Conservation (phyloP, 2,113 vertebrate species). For the Perca fluviatilis region DNA sequence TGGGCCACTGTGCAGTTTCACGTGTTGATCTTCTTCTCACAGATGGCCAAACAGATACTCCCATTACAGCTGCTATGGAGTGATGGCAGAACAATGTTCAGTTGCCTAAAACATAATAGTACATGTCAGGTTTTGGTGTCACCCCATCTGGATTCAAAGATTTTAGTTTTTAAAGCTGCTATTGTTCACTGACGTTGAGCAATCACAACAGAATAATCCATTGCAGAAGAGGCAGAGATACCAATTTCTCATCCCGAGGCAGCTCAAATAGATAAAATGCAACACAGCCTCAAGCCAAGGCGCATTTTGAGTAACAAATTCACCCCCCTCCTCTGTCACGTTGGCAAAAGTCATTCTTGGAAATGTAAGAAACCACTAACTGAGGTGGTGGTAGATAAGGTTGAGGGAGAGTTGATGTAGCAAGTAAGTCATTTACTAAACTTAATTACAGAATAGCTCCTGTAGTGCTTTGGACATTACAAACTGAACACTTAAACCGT, state of each 20-base stretch:
- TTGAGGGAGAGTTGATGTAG: conserved; percentile 6
- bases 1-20: conserved; percentile 14
- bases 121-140: conserved; percentile 43
- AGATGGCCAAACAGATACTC: conserved; percentile 27
- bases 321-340: conserved; percentile 25
- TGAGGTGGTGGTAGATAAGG: conserved; percentile 38
- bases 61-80: neutral
- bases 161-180: conserved; percentile 2
- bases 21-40: conserved; percentile 2
- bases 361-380: conserved; percentile 18
- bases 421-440: conserved; percentile 28
- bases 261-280: conserved; percentile 40
- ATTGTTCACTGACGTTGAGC: conserved; percentile 38
- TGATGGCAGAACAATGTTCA: conserved; percentile 37
- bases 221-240: conserved; percentile 24
- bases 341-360: conserved; percentile 25
- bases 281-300: conserved; percentile 1
- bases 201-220: conserved; percentile 38
- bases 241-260: conserved; percentile 29
- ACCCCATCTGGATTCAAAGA: conserved; percentile 9
- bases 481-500: neutral
- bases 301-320: conserved; percentile 43
- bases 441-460: conserved; percentile 18
- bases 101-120: conserved; percentile 12
- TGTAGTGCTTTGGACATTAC: neutral